A percentile compares a stretch with the other conserved stretches of the same genome.
Conservation (phyloP, 2,888 invertebrate species). For the Acronicta psi region DNA sequence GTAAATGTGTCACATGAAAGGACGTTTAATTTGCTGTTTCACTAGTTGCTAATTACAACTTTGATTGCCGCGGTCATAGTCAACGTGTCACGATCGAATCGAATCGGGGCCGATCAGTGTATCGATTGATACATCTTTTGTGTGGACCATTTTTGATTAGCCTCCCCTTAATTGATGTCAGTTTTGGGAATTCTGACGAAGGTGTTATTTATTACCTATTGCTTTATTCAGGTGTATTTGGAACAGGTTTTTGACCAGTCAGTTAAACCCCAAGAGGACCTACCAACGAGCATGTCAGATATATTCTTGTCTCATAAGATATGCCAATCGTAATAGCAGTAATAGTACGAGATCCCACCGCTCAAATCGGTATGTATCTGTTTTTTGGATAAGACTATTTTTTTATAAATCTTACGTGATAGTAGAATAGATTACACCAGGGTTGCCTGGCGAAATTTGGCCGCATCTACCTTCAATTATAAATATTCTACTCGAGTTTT, state of each 20-base stretch:
- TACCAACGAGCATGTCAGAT: too few species aligned
- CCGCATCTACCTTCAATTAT: too few species aligned
- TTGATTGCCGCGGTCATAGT: slow-evolving; percentile 79
- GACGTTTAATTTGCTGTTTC: slow-evolving; percentile 86
- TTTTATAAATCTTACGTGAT: too few species aligned
- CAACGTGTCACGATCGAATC: slow-evolving; percentile 64
- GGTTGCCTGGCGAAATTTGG: too few species aligned
- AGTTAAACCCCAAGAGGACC: too few species aligned
- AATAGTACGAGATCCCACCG: too few species aligned
- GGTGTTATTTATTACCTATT: slow-evolving; percentile 7
- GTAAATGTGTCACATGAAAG: slow-evolving; percentile 79
- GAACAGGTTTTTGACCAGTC: not conserved
- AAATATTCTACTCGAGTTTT: too few species aligned
- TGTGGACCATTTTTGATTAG: slow-evolving; percentile 45
- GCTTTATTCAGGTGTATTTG: not conserved
- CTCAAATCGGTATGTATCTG: too few species aligned
- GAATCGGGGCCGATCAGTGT: slow-evolving; percentile 7
- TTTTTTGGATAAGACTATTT: too few species aligned
- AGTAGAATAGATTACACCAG: too few species aligned
- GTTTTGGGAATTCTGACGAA: slow-evolving; percentile 6
- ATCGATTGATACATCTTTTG: slow-evolving; percentile 35
- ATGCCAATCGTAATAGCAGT: too few species aligned
- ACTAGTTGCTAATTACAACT: slow-evolving; percentile 86
- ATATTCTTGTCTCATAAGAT: too few species aligned
- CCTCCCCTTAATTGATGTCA: slow-evolving; percentile 13